Evolutionary conservation across 1,140 invertebrate genomes (phyloP), one percentile per base, ranked within the genome.

Genomic region (Penaeus chinensis): DNA sequence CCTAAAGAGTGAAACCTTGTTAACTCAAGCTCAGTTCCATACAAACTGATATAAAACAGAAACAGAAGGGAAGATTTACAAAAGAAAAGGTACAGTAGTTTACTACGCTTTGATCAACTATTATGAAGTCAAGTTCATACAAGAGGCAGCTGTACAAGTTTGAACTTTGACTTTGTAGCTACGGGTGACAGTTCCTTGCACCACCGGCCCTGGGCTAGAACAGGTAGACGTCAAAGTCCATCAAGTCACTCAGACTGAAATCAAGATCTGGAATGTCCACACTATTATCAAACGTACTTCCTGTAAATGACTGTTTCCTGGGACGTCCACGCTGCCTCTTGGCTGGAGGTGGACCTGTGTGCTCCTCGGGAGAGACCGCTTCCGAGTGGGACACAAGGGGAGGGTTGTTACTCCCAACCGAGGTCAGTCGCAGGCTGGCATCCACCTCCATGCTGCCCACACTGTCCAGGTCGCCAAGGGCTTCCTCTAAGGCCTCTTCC

Each of bases 1-100:
- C 89, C 89, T 89, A 74, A 85, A 89, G 88, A 89, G 89, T 89
- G 89, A 89, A 89, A 89, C 89, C 89, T 89, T 89, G 89, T 89
- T 89, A 89, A 89, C 89, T 89, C 89, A 89, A 89, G 84, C 89
- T 89, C 89, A 89, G 89, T 86, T 89, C 89, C 84, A 87, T 87
- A 89, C 42, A 76, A 85, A 89, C 81, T 84, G 84, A 87, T 84
- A 85, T 80, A 89, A 82, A 88, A 85, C 79, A 85, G 69, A 86
- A 87, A 66, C 27, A 84, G 80, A 74, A 87, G 62, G 66, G 80
- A 86, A 89, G 84, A 86, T 87, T 89, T 89, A 87, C 84, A 86
- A 89, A 89, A 89, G 84, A 86, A 89, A 89, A 89, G 60, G 76
- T 80, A 89, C 76, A 82, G 61, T 66, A 86, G 62, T 89, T 89